These are phyloP conservation scores for Deroplatys truncata DNA, from an alignment of 2,888 invertebrate species.

Conservation along the genomic window DNA sequence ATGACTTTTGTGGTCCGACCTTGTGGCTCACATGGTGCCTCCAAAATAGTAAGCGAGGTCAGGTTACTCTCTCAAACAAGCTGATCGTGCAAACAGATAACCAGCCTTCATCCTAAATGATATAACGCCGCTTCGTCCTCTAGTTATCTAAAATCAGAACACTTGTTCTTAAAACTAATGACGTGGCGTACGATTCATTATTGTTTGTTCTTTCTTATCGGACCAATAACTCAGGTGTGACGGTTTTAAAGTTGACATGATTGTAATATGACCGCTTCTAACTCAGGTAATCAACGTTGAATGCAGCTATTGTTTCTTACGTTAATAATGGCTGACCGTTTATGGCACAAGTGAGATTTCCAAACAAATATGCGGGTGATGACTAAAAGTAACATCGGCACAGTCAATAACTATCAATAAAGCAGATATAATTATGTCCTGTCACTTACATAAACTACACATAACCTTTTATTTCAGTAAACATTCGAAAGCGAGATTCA, in stretches of 20 bases:
- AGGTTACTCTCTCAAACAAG: neutral
- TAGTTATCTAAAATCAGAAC: neutral
- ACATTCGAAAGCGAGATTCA: too few species aligned
- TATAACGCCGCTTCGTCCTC: neutral
- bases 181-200: neutral
- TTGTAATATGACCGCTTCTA: neutral
- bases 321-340: too few species aligned
- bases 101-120: neutral
- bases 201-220: neutral
- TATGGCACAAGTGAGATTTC: too few species aligned
- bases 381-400: too few species aligned
- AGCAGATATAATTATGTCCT: too few species aligned
- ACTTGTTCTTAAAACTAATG: neutral
- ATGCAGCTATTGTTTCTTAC: too few species aligned
- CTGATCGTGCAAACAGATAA: neutral
- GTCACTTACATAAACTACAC: too few species aligned
- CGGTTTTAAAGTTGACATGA: neutral
- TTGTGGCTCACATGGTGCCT: neutral
- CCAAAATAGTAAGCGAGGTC: neutral
- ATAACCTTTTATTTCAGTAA: too few species aligned
- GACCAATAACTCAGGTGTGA: neutral
- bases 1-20: neutral
- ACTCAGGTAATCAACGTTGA: neutral
- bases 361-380: too few species aligned
- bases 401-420: too few species aligned